Evolutionary conservation across 2,888 invertebrate genomes (phyloP).

Genomic region (Cantharis flavilabris): DNA sequence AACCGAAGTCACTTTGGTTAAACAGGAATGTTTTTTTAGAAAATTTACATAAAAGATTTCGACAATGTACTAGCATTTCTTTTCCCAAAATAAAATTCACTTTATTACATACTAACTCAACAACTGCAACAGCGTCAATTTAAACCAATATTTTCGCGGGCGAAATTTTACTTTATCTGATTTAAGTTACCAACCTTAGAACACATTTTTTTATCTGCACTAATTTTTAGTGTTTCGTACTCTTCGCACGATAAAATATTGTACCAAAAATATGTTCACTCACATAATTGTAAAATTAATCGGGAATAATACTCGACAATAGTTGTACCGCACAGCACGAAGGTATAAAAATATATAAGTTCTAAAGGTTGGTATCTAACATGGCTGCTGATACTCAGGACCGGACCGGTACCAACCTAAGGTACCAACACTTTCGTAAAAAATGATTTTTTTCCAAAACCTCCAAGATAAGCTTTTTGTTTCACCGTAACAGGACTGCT

Average conservation of each 20-base stretch:
- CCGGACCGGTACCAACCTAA: not conserved
- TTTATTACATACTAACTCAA: not conserved
- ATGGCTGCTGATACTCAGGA: not conserved
- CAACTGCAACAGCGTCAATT: not conserved
- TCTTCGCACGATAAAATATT: not conserved
- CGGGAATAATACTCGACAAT: too few species aligned
- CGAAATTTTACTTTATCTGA: not conserved
- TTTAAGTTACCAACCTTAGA: not conserved
- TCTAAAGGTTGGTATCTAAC: not conserved
- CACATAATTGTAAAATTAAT: not conserved
- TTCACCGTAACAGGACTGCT: too few species aligned
- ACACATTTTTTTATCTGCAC: not conserved
- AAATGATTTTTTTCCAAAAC: too few species aligned
- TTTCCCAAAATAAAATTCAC: not conserved
- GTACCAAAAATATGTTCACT: not conserved
- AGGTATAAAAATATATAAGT: not conserved
- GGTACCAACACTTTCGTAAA: not conserved
- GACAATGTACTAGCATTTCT: not conserved
- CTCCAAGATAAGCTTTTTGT: too few species aligned
- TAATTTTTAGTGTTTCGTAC: not conserved
- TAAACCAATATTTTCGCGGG: not conserved
- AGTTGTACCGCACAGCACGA: not conserved
- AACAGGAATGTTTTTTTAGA: not conserved
- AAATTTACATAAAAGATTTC: not conserved
- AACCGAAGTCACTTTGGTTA: not conserved